phyloP scores from a whole-genome alignment of 2,888 invertebrate genomes.

The Amphimallon solstitiale region DNA sequence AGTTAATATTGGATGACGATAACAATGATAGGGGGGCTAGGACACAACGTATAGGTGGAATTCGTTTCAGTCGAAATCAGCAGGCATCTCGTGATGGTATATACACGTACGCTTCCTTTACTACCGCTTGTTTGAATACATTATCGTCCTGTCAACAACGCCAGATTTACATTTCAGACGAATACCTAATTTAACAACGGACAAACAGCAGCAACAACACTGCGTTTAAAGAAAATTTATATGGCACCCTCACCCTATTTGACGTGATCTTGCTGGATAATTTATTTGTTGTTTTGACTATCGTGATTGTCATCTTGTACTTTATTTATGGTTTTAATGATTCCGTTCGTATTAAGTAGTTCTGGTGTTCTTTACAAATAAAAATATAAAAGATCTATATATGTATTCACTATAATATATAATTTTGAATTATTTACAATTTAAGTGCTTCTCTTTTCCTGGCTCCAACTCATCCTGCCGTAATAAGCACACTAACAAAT shows the following conservation, averaged over 20 bases:
- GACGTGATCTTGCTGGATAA: not conserved
- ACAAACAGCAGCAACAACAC: not conserved
- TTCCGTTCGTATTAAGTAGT: too few relatives aligned
- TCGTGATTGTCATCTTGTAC: too few relatives aligned
- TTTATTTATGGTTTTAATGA: too few relatives aligned
- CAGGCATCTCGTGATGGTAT: not conserved
- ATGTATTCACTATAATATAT: too few relatives aligned
- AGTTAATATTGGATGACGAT: slow-evolving; percentile 20
- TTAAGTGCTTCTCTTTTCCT: too few relatives aligned
- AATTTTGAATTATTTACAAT: too few relatives aligned
- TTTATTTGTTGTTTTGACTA: not conserved
- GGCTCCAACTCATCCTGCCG: too few relatives aligned
- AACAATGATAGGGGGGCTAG: not conserved
- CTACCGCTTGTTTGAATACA: slow-evolving; percentile 12
- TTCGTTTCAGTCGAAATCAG: not conserved
- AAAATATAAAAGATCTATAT: too few relatives aligned
- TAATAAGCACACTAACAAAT: too few relatives aligned
- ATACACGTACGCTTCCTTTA: too few relatives aligned
- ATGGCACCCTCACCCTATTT: not conserved
- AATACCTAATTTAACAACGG: slow-evolving; percentile 21
- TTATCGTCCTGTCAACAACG: slow-evolving; percentile 19
- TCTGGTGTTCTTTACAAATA: too few relatives aligned
- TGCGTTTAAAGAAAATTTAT: slow-evolving; percentile 4
- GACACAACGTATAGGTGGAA: not conserved
- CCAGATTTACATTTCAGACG: slow-evolving; percentile 19